phyloP scores from a whole-genome alignment of 2,888 invertebrate genomes.

The Coenonympha arcania region DNA sequence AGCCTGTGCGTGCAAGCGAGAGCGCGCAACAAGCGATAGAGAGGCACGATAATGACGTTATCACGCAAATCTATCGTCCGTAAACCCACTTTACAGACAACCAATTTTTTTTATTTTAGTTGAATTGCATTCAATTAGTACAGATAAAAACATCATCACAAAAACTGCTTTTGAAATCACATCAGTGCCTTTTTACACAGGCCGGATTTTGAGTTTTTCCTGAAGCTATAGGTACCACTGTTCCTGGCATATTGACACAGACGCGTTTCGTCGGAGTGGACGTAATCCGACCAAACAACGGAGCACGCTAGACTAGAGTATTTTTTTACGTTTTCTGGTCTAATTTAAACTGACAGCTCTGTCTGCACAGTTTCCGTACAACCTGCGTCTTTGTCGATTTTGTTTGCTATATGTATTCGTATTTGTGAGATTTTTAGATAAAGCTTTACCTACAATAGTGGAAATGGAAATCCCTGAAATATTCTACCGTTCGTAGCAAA shows the following conservation, averaged over 20 bases:
- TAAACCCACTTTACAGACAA: too few relatives aligned
- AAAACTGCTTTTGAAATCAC: not conserved
- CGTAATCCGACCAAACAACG: conserved; percentile 1
- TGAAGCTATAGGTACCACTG: not conserved
- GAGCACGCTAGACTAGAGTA: not conserved
- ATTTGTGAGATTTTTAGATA: not conserved
- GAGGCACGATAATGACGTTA: too few relatives aligned
- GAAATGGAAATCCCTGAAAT: too few relatives aligned
- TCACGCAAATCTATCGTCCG: too few relatives aligned
- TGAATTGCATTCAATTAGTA: too few relatives aligned
- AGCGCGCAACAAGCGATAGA: too few relatives aligned
- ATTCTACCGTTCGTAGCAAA: too few relatives aligned
- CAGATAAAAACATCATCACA: too few relatives aligned
- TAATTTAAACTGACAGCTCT: conserved; percentile 16
- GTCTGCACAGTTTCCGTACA: conserved; percentile 11
- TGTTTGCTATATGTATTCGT: not conserved
- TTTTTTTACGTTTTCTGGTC: conserved; percentile 1
- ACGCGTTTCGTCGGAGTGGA: conserved; percentile 2
- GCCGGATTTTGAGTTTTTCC: not conserved
- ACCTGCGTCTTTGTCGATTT: conserved; percentile 1
- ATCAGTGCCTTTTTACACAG: not conserved
- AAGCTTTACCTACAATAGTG: too few relatives aligned
- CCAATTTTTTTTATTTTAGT: too few relatives aligned
- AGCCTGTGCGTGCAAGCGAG: too few relatives aligned
- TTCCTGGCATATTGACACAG: conserved; percentile 9